Conservation (phyloP, 1,140 invertebrate species). For the Cydia pomonella region DNA sequence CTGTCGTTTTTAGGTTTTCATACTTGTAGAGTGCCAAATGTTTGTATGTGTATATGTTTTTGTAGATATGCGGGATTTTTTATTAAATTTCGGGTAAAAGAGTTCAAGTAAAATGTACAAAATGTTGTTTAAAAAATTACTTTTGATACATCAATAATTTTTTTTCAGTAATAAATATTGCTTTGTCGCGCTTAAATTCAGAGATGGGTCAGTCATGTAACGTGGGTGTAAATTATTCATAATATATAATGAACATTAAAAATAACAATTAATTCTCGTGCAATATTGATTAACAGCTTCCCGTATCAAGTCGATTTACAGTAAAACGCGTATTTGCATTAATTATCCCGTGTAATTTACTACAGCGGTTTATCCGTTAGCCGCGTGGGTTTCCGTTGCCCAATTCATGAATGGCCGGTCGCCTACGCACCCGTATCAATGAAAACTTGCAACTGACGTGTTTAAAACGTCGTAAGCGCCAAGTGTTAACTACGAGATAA, state of each 20-base stretch:
- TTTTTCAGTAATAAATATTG: too few relatives aligned
- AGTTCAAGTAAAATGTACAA: too few relatives aligned
- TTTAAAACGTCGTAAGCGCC: neutral
- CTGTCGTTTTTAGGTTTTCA: too few relatives aligned
- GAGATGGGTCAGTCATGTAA: neutral
- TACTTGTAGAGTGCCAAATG: too few relatives aligned
- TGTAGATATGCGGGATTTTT: too few relatives aligned
- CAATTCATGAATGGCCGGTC: constrained; percentile 76
- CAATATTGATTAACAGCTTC: constrained; percentile 53
- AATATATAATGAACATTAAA: constrained; percentile 19
- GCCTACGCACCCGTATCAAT: constrained; percentile 64
- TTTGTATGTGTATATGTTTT: too few relatives aligned
- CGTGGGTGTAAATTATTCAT: constrained; percentile 39
- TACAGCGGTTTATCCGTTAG: constrained; percentile 61
- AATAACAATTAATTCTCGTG: constrained; percentile 28
- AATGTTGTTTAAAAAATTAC: too few relatives aligned
- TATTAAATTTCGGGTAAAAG: too few relatives aligned
- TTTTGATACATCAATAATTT: too few relatives aligned
- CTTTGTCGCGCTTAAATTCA: neutral
- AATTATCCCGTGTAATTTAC: constrained; percentile 70
- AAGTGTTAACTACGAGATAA: neutral
- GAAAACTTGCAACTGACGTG: constrained; percentile 51
- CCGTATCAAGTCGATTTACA: constrained; percentile 49
- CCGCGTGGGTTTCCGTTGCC: constrained; percentile 65
- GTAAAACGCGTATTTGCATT: constrained; percentile 61